These are phyloP conservation scores for Xiphydria camelus DNA, from an alignment of 2,888 invertebrate species.

Conservation along the genomic window DNA sequence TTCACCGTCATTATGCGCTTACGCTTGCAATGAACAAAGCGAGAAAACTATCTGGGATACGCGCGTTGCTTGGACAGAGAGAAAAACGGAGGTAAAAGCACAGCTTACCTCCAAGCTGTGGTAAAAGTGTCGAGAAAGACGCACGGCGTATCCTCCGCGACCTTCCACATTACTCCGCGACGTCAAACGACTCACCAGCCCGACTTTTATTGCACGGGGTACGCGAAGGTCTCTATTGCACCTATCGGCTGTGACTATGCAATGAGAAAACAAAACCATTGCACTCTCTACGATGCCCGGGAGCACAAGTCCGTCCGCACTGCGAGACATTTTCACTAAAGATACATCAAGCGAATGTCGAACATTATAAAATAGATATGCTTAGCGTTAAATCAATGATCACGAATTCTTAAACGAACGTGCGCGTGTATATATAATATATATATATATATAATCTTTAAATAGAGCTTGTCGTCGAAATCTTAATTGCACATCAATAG, in stretches of 20 bases:
- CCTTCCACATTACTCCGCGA: slow-evolving; percentile 1
- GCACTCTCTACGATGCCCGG: slow-evolving; percentile 1
- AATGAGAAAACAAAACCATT: slow-evolving; percentile 4
- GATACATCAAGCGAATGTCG: neutral
- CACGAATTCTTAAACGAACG: slow-evolving; percentile 9
- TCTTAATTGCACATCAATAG: slow-evolving; percentile 14
- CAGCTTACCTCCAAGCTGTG: too few species aligned
- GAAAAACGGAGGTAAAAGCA: too few species aligned
- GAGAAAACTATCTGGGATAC: too few species aligned
- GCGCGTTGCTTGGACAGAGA: too few species aligned
- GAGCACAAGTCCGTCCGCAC: slow-evolving; percentile 1
- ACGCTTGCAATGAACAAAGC: too few species aligned
- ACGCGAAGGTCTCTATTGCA: slow-evolving; percentile 9
- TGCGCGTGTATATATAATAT: neutral
- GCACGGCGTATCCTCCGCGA: neutral
- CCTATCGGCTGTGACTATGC: slow-evolving; percentile 11
- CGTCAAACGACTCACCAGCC: slow-evolving; percentile 9
- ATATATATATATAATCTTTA: too few species aligned
- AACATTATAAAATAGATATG: slow-evolving; percentile 2
- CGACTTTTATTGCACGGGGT: slow-evolving; percentile 15
- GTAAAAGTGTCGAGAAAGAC: too few species aligned
- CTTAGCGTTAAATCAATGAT: slow-evolving; percentile 7
- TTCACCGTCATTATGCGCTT: too few species aligned
- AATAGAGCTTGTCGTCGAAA: slow-evolving; percentile 7
- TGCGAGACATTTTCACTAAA: slow-evolving; percentile 1